Conservation (phyloP, 1,140 invertebrate species). For the Drosophila aff. region DNA sequence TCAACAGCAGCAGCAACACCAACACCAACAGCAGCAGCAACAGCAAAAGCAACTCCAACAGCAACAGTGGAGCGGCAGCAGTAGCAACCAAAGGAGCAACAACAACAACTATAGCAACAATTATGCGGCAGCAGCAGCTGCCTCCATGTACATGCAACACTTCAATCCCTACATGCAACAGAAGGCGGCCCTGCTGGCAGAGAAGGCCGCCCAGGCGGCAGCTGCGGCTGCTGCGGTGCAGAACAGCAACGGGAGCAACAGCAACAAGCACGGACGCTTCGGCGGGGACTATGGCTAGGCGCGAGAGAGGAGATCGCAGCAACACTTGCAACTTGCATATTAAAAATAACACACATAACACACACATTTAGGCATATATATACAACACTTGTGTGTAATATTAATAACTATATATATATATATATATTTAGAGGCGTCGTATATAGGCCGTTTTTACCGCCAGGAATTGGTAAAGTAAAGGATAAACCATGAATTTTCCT, state of each 20-base stretch:
- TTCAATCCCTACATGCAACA: slow-evolving; percentile 80
- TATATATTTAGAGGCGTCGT: slow-evolving; percentile 62
- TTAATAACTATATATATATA: slow-evolving; percentile 48
- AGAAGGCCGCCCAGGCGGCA: slow-evolving; percentile 66
- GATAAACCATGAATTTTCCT: slow-evolving; percentile 51
- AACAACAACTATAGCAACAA: slow-evolving; percentile 68
- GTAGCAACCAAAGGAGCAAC: slow-evolving; percentile 40
- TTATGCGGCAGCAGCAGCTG: slow-evolving; percentile 70
- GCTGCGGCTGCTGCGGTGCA: slow-evolving; percentile 47
- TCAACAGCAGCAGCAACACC: slow-evolving; percentile 31
- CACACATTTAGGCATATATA: slow-evolving; percentile 40
- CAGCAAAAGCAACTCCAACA: slow-evolving; percentile 30
- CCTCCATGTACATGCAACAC: slow-evolving; percentile 78
- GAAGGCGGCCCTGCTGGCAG: slow-evolving; percentile 68
- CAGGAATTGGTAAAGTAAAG: slow-evolving; percentile 76
- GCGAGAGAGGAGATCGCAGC: not conserved
- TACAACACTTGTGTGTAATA: slow-evolving; percentile 32
- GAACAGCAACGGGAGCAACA: slow-evolving; percentile 31
- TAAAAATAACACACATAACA: slow-evolving; percentile 38
- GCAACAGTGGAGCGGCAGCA: slow-evolving; percentile 39
- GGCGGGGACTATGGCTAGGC: slow-evolving; percentile 70
- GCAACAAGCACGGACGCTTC: slow-evolving; percentile 66
- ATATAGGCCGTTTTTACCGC: slow-evolving; percentile 72
- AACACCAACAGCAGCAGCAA: slow-evolving; percentile 38
- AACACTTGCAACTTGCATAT: slow-evolving; percentile 55